A percentile compares a stretch with the other conserved stretches of the same genome.
phyloP scores from a whole-genome alignment of 2,888 invertebrate genomes.

The Pristionchus arcanus region DNA sequence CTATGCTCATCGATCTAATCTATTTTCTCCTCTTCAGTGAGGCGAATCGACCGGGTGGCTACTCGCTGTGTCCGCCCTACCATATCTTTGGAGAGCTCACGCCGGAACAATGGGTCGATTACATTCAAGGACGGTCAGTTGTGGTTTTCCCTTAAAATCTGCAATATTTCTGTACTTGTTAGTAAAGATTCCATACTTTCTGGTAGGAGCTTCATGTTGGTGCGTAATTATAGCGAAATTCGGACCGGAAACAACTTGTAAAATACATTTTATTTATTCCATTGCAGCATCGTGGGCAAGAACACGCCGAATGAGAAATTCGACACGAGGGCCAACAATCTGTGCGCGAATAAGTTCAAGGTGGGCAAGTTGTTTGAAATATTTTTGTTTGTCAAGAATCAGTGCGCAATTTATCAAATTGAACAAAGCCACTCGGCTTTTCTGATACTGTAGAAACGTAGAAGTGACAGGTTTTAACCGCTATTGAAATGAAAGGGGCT shows the following conservation, averaged over 20 bases:
- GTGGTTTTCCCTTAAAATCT: too few species aligned
- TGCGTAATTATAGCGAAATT: too few species aligned
- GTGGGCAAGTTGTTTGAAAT: neutral
- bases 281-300: neutral
- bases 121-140: neutral
- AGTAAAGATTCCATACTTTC: too few species aligned
- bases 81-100: neutral
- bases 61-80: neutral
- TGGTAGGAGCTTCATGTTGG: too few species aligned
- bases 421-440: neutral
- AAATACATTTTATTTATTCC: neutral
- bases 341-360: slow-evolving; percentile 28
- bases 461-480: neutral
- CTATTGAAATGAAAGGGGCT: neutral
- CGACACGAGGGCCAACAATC: neutral
- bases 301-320: neutral
- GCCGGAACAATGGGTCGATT: neutral
- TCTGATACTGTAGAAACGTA: neutral
- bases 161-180: too few species aligned
- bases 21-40: neutral
- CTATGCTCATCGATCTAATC: neutral
- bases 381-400: neutral
- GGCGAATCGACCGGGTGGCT: neutral
- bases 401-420: too few species aligned
- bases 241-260: too few species aligned